phyloP scores from a whole-genome alignment of 2,888 invertebrate species.

The Colletes collaris region DNA sequence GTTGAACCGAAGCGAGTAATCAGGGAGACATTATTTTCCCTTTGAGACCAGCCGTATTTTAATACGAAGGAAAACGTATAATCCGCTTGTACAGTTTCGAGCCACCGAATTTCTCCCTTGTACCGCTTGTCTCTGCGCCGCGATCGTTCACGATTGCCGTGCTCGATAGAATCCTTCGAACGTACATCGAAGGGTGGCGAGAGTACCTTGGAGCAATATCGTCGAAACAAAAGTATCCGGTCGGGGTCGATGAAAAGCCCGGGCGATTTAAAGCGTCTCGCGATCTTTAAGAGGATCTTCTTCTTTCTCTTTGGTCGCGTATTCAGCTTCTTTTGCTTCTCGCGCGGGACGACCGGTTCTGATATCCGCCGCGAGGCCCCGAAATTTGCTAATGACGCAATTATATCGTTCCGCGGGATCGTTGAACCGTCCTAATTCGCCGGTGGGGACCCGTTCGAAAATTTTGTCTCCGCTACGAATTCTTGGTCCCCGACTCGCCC shows the following conservation, averaged over 20 bases:
- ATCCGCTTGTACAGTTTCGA: constrained; percentile 74
- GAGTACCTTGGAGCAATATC: constrained; percentile 46
- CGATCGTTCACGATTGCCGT: constrained; percentile 73
- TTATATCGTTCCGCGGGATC: constrained; percentile 50
- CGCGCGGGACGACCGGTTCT: constrained; percentile 38
- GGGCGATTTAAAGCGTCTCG: background rate
- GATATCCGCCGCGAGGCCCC: constrained; percentile 26
- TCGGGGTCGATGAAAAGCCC: background rate
- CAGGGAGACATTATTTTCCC: constrained; percentile 83
- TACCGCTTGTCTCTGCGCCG: constrained; percentile 56
- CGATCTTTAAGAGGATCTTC: constrained; percentile 4
- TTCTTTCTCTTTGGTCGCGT: background rate
- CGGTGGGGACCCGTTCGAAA: constrained; percentile 43
- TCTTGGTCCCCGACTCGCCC: constrained; percentile 38
- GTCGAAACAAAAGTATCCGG: constrained; percentile 32
- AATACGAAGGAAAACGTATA: constrained; percentile 79
- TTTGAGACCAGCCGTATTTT: constrained; percentile 81
- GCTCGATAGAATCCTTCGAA: constrained; percentile 65
- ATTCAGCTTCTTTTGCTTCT: background rate
- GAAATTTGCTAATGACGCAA: constrained; percentile 57
- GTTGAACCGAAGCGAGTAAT: constrained; percentile 82
- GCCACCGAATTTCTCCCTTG: constrained; percentile 49
- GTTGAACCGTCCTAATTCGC: constrained; percentile 56
- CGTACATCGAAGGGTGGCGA: constrained; percentile 41
- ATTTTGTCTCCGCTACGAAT: constrained; percentile 54